phyloP scores from a whole-genome alignment of 2,113 vertebrate species.

The Hydrolagus affinis region DNA sequence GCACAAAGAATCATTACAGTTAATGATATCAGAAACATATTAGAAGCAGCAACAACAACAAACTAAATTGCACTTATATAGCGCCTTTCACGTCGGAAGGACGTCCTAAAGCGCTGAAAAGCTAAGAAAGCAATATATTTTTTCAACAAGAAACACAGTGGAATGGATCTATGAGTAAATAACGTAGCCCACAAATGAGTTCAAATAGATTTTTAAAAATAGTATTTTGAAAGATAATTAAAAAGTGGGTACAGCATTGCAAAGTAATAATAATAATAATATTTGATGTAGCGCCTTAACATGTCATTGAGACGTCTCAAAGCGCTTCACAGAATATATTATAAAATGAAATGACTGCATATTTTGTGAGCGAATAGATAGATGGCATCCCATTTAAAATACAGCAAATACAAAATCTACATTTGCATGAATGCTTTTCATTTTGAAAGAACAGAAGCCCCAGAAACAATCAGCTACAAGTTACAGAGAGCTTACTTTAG shows the following conservation, averaged over 20 bases:
- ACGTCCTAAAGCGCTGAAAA: too few species aligned
- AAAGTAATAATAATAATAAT: too few species aligned
- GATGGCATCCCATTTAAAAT: background rate
- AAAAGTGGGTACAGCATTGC: too few species aligned
- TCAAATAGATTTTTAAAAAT: background rate
- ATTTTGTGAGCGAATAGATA: too few species aligned
- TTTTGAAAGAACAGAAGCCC: background rate
- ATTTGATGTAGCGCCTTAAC: too few species aligned
- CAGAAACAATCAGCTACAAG: background rate
- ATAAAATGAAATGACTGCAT: too few species aligned
- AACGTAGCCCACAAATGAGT: background rate
- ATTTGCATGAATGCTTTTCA: background rate
- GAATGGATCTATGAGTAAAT: background rate
- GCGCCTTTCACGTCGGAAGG: too few species aligned
- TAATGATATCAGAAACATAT: background rate
- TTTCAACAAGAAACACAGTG: background rate
- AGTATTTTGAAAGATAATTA: background rate
- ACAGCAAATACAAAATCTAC: background rate
- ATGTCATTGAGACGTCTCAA: too few species aligned
- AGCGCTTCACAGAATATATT: too few species aligned
- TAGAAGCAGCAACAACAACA: too few species aligned
- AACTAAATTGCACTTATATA: too few species aligned
- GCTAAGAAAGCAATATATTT: background rate
- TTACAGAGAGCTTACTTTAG: too few species aligned
- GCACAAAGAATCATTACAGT: slow-evolving; percentile 26